Base-by-base conservation (phyloP, 2,113 vertebrate species). In the Pelecanoides urinatrix region DNA sequence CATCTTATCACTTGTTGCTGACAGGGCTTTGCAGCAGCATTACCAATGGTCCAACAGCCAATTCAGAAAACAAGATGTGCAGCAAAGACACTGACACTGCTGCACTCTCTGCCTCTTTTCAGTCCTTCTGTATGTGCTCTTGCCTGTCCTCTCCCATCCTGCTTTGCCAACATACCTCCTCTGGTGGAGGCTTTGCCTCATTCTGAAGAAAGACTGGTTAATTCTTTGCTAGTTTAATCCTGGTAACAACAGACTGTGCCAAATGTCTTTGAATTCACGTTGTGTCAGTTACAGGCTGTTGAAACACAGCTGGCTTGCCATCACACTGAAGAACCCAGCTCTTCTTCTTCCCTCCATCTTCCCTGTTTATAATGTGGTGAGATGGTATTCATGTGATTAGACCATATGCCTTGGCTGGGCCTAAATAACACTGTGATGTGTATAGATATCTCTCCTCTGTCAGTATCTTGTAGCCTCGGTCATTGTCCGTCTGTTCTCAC, bases 341-440 rank as follows among this genome's bases (percentile, higher is more conserved):
- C 73, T 56, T 66, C 68, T 90, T 23, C 79, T 76, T 45, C 86
- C 65, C 50, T 89, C 78, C 86, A 55, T 42, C 82, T 86, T 81
- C 90, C 89, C 90, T 56, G 32, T 77, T 58, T 42, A 18, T 59
- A 44, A 38, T 0, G 9, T 61, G 82, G 49, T 76, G 91, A 96
- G 94, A 86, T 94, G 90, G 80, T 80, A 5, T 72, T 63, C 92
- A 68, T 94, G 93, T 92, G 91, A 44, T 93, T 36, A 90, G 91
- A 96, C 55, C 36, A 0, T 59, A 58, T 8, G 15, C 81, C 82
- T 91, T 86, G 95, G 94, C 96, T 92, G 97, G 95, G 95, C 96
- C 96, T 83, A 34, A 91, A 74, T 22, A 98, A 96, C 97, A 97
- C 97, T 97, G 97, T 98, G 97, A 97, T 95, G 90, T 94, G 93